Evolutionary conservation across 2,888 invertebrate genomes (phyloP).

Genomic region (Metalampra italica): DNA sequence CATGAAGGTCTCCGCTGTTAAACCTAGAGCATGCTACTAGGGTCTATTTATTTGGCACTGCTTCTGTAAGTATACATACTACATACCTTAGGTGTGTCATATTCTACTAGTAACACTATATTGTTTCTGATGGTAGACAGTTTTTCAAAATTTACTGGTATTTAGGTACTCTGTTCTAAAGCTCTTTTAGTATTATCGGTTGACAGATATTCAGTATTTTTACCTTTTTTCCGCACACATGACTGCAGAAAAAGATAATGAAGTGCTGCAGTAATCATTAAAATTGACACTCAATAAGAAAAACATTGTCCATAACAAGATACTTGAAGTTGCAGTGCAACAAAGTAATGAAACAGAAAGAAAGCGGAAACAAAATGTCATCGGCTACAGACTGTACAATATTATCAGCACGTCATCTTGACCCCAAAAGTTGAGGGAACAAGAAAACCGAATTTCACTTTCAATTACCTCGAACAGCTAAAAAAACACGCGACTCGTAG

Average conservation of each 20-base stretch:
- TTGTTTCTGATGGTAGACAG: too few relatives aligned
- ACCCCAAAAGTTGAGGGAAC: constrained; percentile 6
- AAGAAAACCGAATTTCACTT: constrained; percentile 27
- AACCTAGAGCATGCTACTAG: too few relatives aligned
- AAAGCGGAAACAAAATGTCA: not conserved
- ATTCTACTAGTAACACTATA: too few relatives aligned
- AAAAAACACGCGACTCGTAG: constrained; percentile 18
- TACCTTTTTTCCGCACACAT: too few relatives aligned
- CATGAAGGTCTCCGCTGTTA: too few relatives aligned
- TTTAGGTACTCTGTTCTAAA: too few relatives aligned
- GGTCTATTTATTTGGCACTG: too few relatives aligned
- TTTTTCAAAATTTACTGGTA: too few relatives aligned
- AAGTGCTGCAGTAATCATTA: not conserved
- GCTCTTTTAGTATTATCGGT: too few relatives aligned
- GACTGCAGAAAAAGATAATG: not conserved
- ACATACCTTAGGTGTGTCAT: too few relatives aligned
- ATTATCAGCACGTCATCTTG: not conserved
- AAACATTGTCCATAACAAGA: not conserved
- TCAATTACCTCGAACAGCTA: constrained; percentile 29
- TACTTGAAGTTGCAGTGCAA: not conserved
- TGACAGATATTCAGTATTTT: too few relatives aligned
- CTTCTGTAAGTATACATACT: too few relatives aligned
- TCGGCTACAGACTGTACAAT: not conserved
- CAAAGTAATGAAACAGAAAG: constrained; percentile 1
- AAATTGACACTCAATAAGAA: constrained; percentile 4